Evolutionary conservation across 1,140 invertebrate species (phyloP).

Genomic region (Drosophila tristis): DNA sequence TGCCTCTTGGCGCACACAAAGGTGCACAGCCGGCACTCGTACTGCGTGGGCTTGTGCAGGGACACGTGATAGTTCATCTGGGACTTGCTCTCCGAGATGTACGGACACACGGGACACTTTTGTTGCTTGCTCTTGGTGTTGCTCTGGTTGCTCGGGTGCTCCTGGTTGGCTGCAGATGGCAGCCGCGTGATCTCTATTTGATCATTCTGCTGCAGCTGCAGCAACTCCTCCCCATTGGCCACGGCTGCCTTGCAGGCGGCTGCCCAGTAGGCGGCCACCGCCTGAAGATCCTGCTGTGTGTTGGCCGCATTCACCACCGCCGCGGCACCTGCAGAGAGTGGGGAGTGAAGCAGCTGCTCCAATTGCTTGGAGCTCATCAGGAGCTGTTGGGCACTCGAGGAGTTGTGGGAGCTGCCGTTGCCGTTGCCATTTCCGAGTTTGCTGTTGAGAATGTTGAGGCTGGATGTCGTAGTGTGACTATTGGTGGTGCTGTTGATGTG

Average conservation of each 20-base stretch:
- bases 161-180: constrained; percentile 24
- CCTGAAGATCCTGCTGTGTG: constrained; percentile 72
- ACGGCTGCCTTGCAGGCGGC: constrained; percentile 65
- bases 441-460: not conserved
- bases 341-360: constrained; percentile 67
- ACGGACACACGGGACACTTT: constrained; percentile 90
- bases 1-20: constrained; percentile 93
- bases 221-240: constrained; percentile 62
- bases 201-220: constrained; percentile 78
- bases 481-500: constrained; percentile 35
- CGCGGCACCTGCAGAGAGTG: constrained; percentile 67
- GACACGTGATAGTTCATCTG: constrained; percentile 94
- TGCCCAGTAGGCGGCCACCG: constrained; percentile 67
- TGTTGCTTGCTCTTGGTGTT: constrained; percentile 85
- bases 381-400: constrained; percentile 23
- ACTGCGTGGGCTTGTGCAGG: constrained; percentile 90
- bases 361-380: constrained; percentile 59
- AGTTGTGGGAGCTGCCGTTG: constrained; percentile 10
- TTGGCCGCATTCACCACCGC: constrained; percentile 71
- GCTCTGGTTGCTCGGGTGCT: constrained; percentile 36
- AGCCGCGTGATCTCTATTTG: constrained; percentile 79
- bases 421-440: constrained; percentile 3
- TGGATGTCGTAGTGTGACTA: constrained; percentile 8
- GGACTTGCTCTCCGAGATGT: constrained; percentile 92
- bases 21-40: constrained; percentile 91